A percentile compares a stretch with the other conserved stretches of the same genome.
phyloP scores from a whole-genome alignment of 2,113 vertebrate genomes.

The Nyctereutes procyonoides region DNA sequence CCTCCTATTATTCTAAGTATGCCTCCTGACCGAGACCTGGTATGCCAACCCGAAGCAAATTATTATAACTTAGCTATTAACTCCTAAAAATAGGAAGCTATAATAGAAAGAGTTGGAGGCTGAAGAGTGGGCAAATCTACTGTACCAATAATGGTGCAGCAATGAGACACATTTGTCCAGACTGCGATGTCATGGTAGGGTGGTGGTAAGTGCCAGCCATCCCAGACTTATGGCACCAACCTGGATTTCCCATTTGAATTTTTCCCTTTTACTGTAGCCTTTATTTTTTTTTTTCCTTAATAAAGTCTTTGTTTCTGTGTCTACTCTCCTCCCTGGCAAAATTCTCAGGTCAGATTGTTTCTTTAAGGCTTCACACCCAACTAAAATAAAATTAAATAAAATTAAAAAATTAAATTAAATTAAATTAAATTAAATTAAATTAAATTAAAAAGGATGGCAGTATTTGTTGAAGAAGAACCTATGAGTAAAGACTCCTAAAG shows the following conservation, averaged over 20 bases:
- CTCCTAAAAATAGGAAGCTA: slow-evolving; percentile 85
- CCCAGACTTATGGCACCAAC: slow-evolving; percentile 17
- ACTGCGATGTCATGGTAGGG: slow-evolving; percentile 48
- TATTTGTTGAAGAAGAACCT: slow-evolving; percentile 47
- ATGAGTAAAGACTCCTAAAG: slow-evolving; percentile 47
- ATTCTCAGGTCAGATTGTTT: slow-evolving; percentile 65
- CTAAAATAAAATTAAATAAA: neutral
- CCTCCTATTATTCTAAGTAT: slow-evolving; percentile 86
- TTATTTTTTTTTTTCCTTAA: neutral
- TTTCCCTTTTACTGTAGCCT: neutral
- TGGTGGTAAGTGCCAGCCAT: slow-evolving; percentile 11
- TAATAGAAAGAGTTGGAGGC: slow-evolving; percentile 84
- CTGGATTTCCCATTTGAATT: slow-evolving; percentile 52
- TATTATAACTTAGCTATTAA: slow-evolving; percentile 85
- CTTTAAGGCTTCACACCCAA: slow-evolving; percentile 30
- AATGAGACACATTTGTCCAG: slow-evolving; percentile 53
- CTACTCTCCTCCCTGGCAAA: slow-evolving; percentile 39
- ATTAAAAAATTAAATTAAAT: too few species aligned
- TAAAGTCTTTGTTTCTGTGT: neutral
- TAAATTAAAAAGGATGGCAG: slow-evolving; percentile 16
- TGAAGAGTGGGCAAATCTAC: slow-evolving; percentile 72
- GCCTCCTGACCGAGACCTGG: slow-evolving; percentile 81
- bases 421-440: neutral
- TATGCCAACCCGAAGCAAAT: slow-evolving; percentile 85
- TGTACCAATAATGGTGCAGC: slow-evolving; percentile 64